Conservation (phyloP, 2,888 invertebrate species). For the Metallyticus violacea region DNA sequence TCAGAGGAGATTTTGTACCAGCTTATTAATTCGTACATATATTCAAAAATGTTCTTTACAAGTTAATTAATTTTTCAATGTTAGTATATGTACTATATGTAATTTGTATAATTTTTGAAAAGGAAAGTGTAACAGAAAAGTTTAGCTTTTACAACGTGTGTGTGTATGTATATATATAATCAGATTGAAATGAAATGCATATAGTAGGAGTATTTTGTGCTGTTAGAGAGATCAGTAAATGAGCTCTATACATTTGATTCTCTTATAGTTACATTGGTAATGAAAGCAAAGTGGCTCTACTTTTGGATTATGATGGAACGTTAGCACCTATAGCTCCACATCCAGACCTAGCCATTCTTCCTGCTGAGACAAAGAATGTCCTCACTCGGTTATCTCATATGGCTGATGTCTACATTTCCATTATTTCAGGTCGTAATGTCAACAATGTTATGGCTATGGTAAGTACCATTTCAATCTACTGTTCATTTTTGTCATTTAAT, state of each 20-base stretch:
- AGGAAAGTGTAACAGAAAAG: too few species aligned
- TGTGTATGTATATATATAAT: not conserved
- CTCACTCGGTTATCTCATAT: constrained; percentile 78
- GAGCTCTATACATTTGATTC: not conserved
- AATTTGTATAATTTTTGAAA: too few species aligned
- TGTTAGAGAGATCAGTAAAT: too few species aligned
- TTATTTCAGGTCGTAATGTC: constrained; percentile 82
- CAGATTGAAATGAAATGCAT: not conserved
- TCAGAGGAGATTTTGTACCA: too few species aligned
- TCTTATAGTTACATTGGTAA: constrained; percentile 74
- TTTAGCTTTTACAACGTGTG: too few species aligned
- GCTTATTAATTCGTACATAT: too few species aligned
- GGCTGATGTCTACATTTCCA: constrained; percentile 82
- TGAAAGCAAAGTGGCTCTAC: constrained; percentile 77
- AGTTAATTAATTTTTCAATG: too few species aligned
- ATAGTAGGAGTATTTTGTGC: not conserved
- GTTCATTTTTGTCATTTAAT: too few species aligned
- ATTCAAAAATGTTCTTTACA: too few species aligned
- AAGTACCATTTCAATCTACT: constrained; percentile 36
- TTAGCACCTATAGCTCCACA: constrained; percentile 86
- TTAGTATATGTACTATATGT: too few species aligned
- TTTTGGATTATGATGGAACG: constrained; percentile 86
- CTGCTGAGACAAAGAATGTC: constrained; percentile 80
- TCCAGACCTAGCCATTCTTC: constrained; percentile 83
- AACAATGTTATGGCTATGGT: constrained; percentile 87